Evolutionary conservation across 2,113 vertebrate genomes (phyloP), one percentile per base, ranked within the genome.

Genomic region (Alethe diademata): DNA sequence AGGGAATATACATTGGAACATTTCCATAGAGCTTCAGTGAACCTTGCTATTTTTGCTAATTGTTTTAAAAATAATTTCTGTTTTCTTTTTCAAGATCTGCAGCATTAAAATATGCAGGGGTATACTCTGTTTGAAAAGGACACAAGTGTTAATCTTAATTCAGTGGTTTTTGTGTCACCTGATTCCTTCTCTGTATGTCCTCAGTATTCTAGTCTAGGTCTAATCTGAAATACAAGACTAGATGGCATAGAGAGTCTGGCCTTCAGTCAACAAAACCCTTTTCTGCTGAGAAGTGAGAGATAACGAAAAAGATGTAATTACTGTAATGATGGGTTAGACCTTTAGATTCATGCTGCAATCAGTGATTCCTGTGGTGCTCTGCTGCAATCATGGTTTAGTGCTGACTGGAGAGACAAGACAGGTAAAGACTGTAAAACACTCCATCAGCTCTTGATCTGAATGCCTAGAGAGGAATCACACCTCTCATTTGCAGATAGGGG

Each of bases 291-390:
- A 90, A 95, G 31, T 78, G 86, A 91, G 92, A 91, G 91, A 88
- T 86, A 93, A 95, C 62, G 26, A 92, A 82, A 95, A 88, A 91
- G 72, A 54, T 88, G 88, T 93, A 95, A 96, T 97, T 97, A 93
- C 70, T 94, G 47, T 94, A 94, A 96, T 93, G 93, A 95, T 2
- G 8, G 79, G 91, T 96, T 96, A 95, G 95, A 88, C 61, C 91
- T 91, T 90, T 86, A 83, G 79, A 90, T 95, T 88, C 85, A 67
- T 82, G 85, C 78, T 94, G 93, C 92, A 95, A 97, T 97, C 96
- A 96, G 95, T 94, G 91, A 92, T 95, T 95, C 94, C 94, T 94
- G 93, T 70, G 92, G 92, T 92, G 90, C 75, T 86, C 53, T 78
- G 43, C 91, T 3, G 69, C 91, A 97, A 85, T 97, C 93, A 80